A percentile compares a stretch with the other conserved stretches of the same genome.
Evolutionary conservation across 64 coral and sea anemone genomes (phyloP).

Genomic region (Montipora foliosa): DNA sequence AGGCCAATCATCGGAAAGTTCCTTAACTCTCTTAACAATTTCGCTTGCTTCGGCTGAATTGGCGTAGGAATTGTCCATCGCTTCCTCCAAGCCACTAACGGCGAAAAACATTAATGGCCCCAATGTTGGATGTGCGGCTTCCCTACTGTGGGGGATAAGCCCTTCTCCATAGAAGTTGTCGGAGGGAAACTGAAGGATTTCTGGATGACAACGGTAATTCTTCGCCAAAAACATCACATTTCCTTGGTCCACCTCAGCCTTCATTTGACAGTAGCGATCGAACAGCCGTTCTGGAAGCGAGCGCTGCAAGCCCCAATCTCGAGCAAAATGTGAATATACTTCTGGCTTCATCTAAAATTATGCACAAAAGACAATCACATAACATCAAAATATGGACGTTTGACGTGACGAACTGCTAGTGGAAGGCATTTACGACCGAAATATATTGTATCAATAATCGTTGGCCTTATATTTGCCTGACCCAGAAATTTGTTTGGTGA

Average conservation of each 20-base stretch:
- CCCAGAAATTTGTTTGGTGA: no score
- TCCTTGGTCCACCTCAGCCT: no score
- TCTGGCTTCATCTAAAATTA: conserved; percentile 26
- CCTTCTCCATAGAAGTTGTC: conserved; percentile 58
- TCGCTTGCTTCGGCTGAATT: conserved; percentile 1
- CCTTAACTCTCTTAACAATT: no score
- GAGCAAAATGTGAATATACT: conserved; percentile 15
- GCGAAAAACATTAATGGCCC: conserved; percentile 43
- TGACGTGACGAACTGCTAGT: no score
- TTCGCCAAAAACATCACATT: conserved; percentile 55
- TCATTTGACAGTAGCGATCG: conserved; percentile 15
- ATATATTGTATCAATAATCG: no score
- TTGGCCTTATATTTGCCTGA: no score
- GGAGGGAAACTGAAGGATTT: conserved; percentile 52
- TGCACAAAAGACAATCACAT: not conserved
- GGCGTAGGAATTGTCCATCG: conserved; percentile 37
- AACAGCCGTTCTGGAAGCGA: conserved; percentile 66
- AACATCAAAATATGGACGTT: no score
- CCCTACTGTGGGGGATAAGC: not conserved
- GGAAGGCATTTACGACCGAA: no score
- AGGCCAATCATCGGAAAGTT: no score
- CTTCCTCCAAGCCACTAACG: conserved; percentile 24
- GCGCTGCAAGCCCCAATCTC: conserved; percentile 36
- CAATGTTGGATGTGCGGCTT: conserved; percentile 41
- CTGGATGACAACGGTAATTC: conserved; percentile 70